These are phyloP conservation scores for Parnassius smintheus DNA, from an alignment of 2,888 invertebrate genomes.

Conservation along the genomic window DNA sequence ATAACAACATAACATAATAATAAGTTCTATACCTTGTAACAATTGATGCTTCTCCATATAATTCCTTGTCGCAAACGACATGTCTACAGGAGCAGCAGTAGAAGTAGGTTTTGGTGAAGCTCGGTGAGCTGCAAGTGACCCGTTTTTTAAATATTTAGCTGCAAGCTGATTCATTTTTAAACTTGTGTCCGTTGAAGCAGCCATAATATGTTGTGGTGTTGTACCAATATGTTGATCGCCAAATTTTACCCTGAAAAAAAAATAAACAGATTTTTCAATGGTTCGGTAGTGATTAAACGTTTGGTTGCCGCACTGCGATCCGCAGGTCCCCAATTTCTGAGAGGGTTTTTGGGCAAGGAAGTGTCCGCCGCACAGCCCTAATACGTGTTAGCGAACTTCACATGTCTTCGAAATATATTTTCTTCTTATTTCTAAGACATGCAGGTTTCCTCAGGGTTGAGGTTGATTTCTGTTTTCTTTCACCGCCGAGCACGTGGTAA, in stretches of 20 bases:
- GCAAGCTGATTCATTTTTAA: slow-evolving; percentile 76
- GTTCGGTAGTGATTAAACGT: no score
- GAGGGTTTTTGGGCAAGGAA: no score
- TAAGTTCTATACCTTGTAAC: slow-evolving; percentile 59
- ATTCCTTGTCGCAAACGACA: slow-evolving; percentile 86
- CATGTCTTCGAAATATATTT: not conserved
- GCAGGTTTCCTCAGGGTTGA: no score
- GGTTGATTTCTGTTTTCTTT: no score
- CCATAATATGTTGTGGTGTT: slow-evolving; percentile 48
- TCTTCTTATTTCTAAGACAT: no score
- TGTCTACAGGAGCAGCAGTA: slow-evolving; percentile 70
- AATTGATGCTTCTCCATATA: slow-evolving; percentile 86
- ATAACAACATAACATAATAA: no score
- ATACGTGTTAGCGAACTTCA: not conserved
- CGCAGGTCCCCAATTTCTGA: no score
- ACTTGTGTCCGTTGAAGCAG: slow-evolving; percentile 63
- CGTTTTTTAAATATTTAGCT: slow-evolving; percentile 64
- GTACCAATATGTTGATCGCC: slow-evolving; percentile 63
- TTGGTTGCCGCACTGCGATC: no score
- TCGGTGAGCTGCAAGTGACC: slow-evolving; percentile 31
- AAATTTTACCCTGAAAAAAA: slow-evolving; percentile 63
- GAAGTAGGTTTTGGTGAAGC: slow-evolving; percentile 35
- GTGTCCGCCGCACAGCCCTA: no score
- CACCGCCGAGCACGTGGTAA: no score
- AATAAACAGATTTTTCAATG: no score